Base-by-base conservation (phyloP, 2,888 invertebrate species). In the Napeogenes sylphis region DNA sequence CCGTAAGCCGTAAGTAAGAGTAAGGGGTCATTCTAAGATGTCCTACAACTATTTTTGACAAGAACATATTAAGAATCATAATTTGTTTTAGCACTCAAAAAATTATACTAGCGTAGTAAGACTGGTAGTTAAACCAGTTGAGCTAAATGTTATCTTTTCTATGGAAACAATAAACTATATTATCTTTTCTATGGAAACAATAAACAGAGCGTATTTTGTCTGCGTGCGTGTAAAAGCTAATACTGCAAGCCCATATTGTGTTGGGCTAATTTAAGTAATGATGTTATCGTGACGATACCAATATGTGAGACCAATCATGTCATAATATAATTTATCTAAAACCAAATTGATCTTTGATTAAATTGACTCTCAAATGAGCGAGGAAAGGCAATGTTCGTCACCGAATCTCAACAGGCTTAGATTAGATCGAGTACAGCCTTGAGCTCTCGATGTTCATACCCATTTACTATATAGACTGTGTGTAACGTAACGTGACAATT, bases 371-470 rank as follows among this genome's bases (percentile, higher is more conserved):
- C 51, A 51, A 51, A 51, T 51, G 51, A 51, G 30, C 30, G 51
- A 30, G 51, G 51, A 51, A 51, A 51, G 51, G 51, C 51, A 51
- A 51, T 51, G 51, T 51, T 51, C 30, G 30, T 51, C 30, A 51
- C 51, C 21, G 51, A 51, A 51, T 51, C 51, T 51, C 51, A 30
- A 51, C 51, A 30, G 51, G 51, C 51, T 51, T 51, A 51, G 51
- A 51, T 51, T 51, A 51, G 51, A 51, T 51, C 30, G 51, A 51
- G 51, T 4, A 51, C 30, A 51, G 51, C 51, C 51, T 51, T 51
- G 51, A 51, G 51, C 51, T 51, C 10, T 30, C 51, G 51, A 10
- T 30, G 30, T 30, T 51, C 51, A 51, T 51, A 30, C 51, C 51
- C 30, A 51, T 30, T 30, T 51, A 4, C 51, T 51, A 51, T 51